Evolutionary conservation across 1,140 invertebrate species (phyloP), one percentile per base, ranked within the genome.

Genomic region (Conopomorpha cramerella): DNA sequence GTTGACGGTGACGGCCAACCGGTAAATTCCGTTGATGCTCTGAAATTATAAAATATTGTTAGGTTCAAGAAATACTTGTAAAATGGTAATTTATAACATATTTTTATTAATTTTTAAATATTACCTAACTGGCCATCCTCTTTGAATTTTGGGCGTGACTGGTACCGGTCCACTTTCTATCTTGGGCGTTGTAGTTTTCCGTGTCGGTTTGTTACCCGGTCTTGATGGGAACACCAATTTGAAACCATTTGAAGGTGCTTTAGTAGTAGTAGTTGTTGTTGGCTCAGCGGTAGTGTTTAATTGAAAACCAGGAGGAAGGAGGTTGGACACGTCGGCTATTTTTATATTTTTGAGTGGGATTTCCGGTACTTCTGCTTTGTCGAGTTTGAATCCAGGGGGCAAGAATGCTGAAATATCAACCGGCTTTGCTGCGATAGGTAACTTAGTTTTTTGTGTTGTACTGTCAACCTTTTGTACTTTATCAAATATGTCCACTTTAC

Each of bases 1-100:
- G 91, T 92, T 1, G 89, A 88, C 2, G 87, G 84, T 3, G 90
- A 89, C 8, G 91, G 90, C 91, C 91, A 94, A 11, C 91, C 91
- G 7, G 90, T 92, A 51, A 94, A 94, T 61, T 91, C 89, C 1
- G 91, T 93, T 10, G 89, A 91, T 30, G 87, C 86, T 66, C 92
- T 91, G n/a, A n/a, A n/a, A n/a, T n/a, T n/a, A n/a, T n/a, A n/a
- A n/a, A n/a, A n/a, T n/a, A n/a, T n/a, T n/a, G n/a, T n/a, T n/a
- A n/a, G n/a, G n/a, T n/a, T n/a, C n/a, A n/a, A n/a, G n/a, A n/a
- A n/a, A n/a, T n/a, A n/a, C n/a, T n/a, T n/a, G n/a, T n/a, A n/a
- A n/a, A n/a, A n/a, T n/a, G n/a, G n/a, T n/a, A n/a, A n/a, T n/a
- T n/a, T n/a, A n/a, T n/a, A n/a, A n/a, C n/a, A n/a, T n/a, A n/a